A percentile compares a stretch with the other conserved stretches of the same genome.
Evolutionary conservation across 2,888 invertebrate species (phyloP).

Genomic region (Andrena fulva): DNA sequence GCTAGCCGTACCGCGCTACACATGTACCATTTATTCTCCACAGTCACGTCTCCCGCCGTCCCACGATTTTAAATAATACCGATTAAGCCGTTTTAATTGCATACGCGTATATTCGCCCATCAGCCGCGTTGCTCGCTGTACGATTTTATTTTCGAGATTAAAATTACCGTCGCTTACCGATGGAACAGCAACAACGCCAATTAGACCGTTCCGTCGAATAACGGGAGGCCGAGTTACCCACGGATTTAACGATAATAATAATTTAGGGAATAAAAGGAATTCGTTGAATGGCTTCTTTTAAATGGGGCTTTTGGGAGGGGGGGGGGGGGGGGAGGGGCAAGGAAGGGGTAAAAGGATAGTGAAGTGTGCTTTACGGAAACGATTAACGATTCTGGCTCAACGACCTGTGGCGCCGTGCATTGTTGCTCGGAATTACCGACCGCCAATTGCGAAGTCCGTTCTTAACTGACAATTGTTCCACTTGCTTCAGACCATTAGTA

Average conservation of each 20-base stretch:
- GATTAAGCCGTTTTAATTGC: neutral
- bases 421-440: conserved; percentile 73
- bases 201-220: conserved; percentile 16
- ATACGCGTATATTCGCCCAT: neutral
- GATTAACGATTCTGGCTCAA: conserved; percentile 64
- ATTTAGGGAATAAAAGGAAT: conserved; percentile 17
- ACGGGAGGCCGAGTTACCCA: neutral
- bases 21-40: neutral
- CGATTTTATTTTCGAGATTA: neutral
- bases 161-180: neutral
- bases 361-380: conserved; percentile 39
- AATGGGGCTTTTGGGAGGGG: neutral
- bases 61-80: neutral
- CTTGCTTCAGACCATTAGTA: conserved; percentile 74
- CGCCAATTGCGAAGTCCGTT: conserved; percentile 77
- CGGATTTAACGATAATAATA: conserved; percentile 31
- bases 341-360: neutral
- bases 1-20: neutral
- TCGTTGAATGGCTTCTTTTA: conserved; percentile 17
- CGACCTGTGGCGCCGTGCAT: conserved; percentile 69
- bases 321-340: neutral
- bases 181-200: conserved; percentile 14
- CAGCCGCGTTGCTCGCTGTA: neutral
- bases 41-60: neutral
- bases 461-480: conserved; percentile 79